Base-by-base conservation (phyloP, 2,797 vertebrate genomes). In the Triplophysa bombifrons region DNA sequence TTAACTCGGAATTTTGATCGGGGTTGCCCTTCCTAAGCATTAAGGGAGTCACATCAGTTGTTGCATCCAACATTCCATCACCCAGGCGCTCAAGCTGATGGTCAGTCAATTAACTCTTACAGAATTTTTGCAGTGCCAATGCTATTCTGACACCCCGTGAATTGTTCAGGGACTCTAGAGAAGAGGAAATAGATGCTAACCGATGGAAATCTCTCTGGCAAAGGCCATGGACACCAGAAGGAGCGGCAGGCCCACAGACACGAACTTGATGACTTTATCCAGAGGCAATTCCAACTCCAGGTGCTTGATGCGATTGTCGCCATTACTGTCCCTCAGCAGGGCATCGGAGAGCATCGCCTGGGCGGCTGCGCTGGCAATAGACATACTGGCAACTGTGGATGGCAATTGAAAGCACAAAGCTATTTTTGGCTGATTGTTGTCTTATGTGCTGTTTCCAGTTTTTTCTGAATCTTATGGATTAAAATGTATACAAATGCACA, bases 341-440 rank as follows among this genome's bases (percentile, higher is more conserved):
- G 98, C 95, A 46, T 99, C 98, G 0, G 96, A 95, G 77, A 99
- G 93, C 94, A 99, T 96, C 87, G 96, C 97, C 90, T 96, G 95
- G 0, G 96, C 96, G 0, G 96, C 97, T 0, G 91, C 90, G 86
- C 94, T 93, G 1, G 98, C 96, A 0, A 99, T 96, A 0, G 97
- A 97, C 98, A 99, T 99, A 73, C 81, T 88, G 81, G 44, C 16
- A 50, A 84, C 92, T 92, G 73, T 65, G 51, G 38, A 56, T 1
- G 41, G 5, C 76, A 86, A 81, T 76, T 84, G 60, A 64, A 44
- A 81, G 55, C 30, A 20, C 17, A 58, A 20, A 20, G 11, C 16
- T 10, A 50, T 63, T 77, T 76, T 53, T 44, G 61, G 20, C 53
- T 41, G 50, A 65, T 30, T 22, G 13, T 51, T 22, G 19, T 44